Evolutionary conservation across 1,140 invertebrate species (phyloP), one percentile per base, ranked within the genome.

Genomic region (Drosophila repleta): DNA sequence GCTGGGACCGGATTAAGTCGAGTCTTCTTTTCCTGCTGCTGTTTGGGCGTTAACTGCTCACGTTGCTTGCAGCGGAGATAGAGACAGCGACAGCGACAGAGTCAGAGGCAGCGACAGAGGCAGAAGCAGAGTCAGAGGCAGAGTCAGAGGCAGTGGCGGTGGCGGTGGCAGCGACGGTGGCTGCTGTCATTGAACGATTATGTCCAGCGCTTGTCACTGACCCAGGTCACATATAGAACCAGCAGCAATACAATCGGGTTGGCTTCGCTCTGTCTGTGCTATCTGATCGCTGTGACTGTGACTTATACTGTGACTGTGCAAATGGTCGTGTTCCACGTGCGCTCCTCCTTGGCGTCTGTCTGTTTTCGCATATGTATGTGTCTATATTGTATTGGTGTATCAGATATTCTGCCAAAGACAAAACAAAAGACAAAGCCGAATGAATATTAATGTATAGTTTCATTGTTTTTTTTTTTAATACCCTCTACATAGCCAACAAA

Each of bases 111-210:
- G 52, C 48, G 41, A 35, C 61, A 60, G 55, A 51, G 52, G 55
- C 45, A 39, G 32, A 60, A 29, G 70, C 39, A 24, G 13, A 46
- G 74, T 51, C 49, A 29, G 24, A 53, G 56, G 41, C 52, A 7
- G 51, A 46, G 55, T 48, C 74, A 51, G 51, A 53, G 46, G 55
- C 60, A 55, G 55, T 39, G 65, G 32, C 32, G 11, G 11, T 13
- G 32, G 45, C 58, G 73, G 71, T 58, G 72, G 49, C 61, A 60
- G 55, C 55, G 61, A 52, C 48, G 74, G 71, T 63, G 67, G 49
- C 45, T 72, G 80, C 80, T 76, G 80, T 83, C 80, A 83, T 83
- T 84, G 80, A 83, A 76, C 64, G 64, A 69, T 79, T 76, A 79
- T 79, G 61, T 46, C 21, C 49, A 60, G 37, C 39, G 46, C 17